A percentile compares a stretch with the other conserved stretches of the same genome.
phyloP scores from a whole-genome alignment of 2,113 vertebrate genomes.

The Odobenus rosmarus region DNA sequence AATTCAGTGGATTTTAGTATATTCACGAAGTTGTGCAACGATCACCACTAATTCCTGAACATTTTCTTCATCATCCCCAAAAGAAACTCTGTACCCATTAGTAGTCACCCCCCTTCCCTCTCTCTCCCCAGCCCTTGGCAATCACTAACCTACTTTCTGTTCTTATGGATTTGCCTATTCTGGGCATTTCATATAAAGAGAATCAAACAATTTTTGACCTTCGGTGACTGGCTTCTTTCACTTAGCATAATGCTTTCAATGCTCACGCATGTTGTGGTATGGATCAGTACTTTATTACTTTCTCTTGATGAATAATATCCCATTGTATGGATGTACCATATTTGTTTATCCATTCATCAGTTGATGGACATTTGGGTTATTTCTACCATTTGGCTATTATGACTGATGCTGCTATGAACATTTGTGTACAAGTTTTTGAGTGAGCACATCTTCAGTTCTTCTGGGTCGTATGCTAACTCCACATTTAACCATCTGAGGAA shows the following conservation, averaged over 20 bases:
- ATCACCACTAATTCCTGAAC: background rate
- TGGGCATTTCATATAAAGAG: constrained; percentile 19
- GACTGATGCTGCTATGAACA: constrained; percentile 33
- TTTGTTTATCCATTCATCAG: constrained; percentile 48
- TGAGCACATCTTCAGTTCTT: constrained; percentile 17
- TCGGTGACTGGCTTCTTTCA: constrained; percentile 19
- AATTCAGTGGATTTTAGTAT: constrained; percentile 8
- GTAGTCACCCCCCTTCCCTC: background rate
- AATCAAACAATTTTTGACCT: background rate
- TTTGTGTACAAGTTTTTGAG: constrained; percentile 25
- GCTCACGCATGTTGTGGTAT: background rate
- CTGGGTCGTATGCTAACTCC: constrained; percentile 1
- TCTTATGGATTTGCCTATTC: constrained; percentile 9
- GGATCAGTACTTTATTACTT: constrained; percentile 21
- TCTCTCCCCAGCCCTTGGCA: background rate
- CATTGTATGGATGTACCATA: background rate
- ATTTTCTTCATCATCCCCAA: background rate
- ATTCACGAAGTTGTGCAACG: constrained; percentile 3
- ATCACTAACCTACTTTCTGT: constrained; percentile 7
- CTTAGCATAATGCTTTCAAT: constrained; percentile 10
- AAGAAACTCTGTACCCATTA: background rate
- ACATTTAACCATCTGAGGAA: constrained; percentile 42
- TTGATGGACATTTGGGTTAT: constrained; percentile 11
- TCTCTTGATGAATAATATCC: constrained; percentile 47
- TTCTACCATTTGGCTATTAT: constrained; percentile 4